Evolutionary conservation across 1,140 invertebrate genomes (phyloP).

Genomic region (Amyelois transitella): DNA sequence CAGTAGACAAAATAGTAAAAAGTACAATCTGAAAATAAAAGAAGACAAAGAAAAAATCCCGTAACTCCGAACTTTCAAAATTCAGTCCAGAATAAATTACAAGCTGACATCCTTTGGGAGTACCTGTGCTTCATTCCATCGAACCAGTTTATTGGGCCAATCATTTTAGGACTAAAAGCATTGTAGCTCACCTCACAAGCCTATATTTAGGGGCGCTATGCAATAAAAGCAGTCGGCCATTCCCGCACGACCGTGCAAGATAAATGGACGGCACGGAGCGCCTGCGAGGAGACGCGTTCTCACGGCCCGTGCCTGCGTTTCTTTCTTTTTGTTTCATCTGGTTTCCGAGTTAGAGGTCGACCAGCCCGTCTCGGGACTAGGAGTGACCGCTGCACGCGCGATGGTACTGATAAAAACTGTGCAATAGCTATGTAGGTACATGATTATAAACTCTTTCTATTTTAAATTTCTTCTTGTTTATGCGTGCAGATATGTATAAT

Average conservation of each 20-base stretch:
- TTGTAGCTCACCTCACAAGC: constrained; percentile 41
- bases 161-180: constrained; percentile 49
- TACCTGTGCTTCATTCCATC: constrained; percentile 9
- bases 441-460: constrained; percentile 48
- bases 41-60: neutral
- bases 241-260: constrained; percentile 70
- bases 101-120: neutral
- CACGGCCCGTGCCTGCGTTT: constrained; percentile 67
- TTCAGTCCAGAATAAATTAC: neutral
- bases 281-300: constrained; percentile 64
- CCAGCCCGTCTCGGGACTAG: constrained; percentile 46
- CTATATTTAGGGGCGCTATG: constrained; percentile 67
- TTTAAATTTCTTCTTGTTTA: constrained; percentile 7
- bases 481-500: neutral
- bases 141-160: constrained; percentile 27
- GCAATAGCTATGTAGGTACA: constrained; percentile 30
- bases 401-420: constrained; percentile 55
- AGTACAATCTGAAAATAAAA: no score
- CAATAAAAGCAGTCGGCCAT: constrained; percentile 70
- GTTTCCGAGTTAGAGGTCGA: constrained; percentile 69
- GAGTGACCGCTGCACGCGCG: constrained; percentile 63
- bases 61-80: neutral
- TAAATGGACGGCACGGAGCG: constrained; percentile 60
- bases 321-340: constrained; percentile 66
- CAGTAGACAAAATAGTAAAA: no score